Percentiles rank a stretch among this genome's conserved stretches.
Conservation (phyloP, 2,797 vertebrate species). For the Luscinia luscinia region DNA sequence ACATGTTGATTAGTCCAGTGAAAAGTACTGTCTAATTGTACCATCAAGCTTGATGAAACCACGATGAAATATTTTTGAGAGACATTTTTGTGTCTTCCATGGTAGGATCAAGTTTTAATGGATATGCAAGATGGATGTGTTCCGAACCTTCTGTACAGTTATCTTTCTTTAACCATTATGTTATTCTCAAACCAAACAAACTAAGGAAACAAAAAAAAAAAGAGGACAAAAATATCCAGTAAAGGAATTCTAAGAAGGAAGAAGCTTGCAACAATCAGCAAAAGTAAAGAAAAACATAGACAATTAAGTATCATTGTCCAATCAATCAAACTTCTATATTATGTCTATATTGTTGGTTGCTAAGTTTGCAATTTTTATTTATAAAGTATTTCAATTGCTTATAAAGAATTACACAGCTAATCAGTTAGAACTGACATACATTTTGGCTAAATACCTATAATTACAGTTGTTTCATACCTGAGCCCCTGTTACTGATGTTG, state of each 20-base stretch:
- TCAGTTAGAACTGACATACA: conserved; percentile 74
- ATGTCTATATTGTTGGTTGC: conserved; percentile 57
- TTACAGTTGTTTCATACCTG: conserved; percentile 80
- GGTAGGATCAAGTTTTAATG: not conserved
- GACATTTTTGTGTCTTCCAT: not conserved
- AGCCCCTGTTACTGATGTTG: conserved; percentile 76
- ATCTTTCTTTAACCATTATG: not conserved
- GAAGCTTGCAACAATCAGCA: not conserved
- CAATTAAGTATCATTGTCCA: not conserved
- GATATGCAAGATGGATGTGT: not conserved
- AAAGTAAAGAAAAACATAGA: not conserved
- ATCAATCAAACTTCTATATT: conserved; percentile 22
- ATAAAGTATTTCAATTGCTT: conserved; percentile 77
- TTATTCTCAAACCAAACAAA: not conserved
- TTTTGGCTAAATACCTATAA: conserved; percentile 80
- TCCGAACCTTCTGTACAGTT: not conserved
- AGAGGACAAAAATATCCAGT: not conserved
- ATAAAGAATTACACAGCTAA: conserved; percentile 68
- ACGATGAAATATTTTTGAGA: not conserved
- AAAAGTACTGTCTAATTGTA: not conserved
- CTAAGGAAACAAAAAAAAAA: not conserved
- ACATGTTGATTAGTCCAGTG: not conserved
- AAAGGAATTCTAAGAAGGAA: not conserved
- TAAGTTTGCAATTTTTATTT: conserved; percentile 71
- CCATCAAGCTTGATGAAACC: not conserved